Conservation (phyloP, 2,888 invertebrate species). For the Torymus auratus region DNA sequence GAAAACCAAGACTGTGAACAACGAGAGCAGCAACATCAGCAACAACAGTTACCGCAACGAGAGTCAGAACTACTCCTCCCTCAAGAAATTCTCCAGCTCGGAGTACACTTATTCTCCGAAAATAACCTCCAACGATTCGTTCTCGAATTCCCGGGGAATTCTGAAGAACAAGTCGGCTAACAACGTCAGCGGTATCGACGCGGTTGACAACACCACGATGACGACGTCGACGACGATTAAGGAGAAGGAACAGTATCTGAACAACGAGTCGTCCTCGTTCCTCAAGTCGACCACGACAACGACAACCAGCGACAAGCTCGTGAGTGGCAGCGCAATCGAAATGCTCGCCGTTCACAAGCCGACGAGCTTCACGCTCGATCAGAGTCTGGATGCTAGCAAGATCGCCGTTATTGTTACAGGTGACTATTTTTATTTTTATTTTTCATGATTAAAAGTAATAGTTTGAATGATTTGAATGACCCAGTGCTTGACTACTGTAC, state of each 20-base stretch:
- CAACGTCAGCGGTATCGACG: too few species aligned
- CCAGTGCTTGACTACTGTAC: too few species aligned
- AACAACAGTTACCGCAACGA: slow-evolving; percentile 68
- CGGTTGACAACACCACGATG: slow-evolving; percentile 17
- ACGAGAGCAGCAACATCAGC: not conserved
- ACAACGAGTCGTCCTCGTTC: slow-evolving; percentile 60
- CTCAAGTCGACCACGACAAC: slow-evolving; percentile 39
- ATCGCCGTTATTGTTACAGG: slow-evolving; percentile 78
- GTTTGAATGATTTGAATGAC: too few species aligned
- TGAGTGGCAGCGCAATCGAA: slow-evolving; percentile 81
- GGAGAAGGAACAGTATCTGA: slow-evolving; percentile 51
- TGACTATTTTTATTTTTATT: slow-evolving; percentile 62
- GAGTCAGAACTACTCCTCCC: slow-evolving; percentile 63
- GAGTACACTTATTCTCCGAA: slow-evolving; percentile 65
- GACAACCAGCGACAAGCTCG: slow-evolving; percentile 64
- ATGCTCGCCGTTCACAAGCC: slow-evolving; percentile 80
- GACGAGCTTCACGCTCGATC: slow-evolving; percentile 79
- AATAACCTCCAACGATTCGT: slow-evolving; percentile 64
- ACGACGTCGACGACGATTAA: slow-evolving; percentile 45
- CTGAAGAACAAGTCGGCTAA: slow-evolving; percentile 69
- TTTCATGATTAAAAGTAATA: too few species aligned
- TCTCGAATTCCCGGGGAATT: slow-evolving; percentile 70
- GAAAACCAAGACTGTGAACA: slow-evolving; percentile 23
- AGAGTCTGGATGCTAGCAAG: slow-evolving; percentile 75
- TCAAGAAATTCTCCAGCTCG: slow-evolving; percentile 63